Conservation (phyloP, 2,113 vertebrate genomes). For the Cochlearius cochlearius region DNA sequence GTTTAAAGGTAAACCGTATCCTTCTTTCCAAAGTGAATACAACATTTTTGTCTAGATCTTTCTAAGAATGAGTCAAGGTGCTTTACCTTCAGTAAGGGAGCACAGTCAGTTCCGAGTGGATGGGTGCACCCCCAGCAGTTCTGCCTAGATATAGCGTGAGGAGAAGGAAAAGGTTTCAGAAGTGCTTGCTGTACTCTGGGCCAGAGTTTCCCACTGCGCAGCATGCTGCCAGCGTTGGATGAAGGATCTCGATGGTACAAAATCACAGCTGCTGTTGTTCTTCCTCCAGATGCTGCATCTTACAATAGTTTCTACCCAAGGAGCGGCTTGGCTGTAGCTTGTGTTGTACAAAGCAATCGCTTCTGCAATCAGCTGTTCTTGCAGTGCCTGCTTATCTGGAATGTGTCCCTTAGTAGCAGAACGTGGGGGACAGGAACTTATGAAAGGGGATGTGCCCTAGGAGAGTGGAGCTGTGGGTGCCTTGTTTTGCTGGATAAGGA, state of each 20-base stretch:
- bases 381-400: not conserved
- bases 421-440: not conserved
- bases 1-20: not conserved
- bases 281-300: not conserved
- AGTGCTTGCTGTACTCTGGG: not conserved
- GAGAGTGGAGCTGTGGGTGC: not conserved
- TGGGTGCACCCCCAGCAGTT: not conserved
- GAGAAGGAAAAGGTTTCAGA: not conserved
- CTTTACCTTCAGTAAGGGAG: not conserved
- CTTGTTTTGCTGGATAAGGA: not conserved
- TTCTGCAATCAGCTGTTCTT: not conserved
- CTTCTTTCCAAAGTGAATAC: not conserved
- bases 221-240: not conserved
- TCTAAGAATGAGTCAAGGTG: not conserved
- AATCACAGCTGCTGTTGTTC: not conserved
- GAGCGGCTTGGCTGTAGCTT: not conserved
- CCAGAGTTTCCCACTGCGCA: rapidly evolving
- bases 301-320: not conserved
- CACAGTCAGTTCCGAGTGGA: not conserved
- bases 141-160: not conserved
- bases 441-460: not conserved
- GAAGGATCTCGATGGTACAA: not conserved
- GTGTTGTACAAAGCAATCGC: not conserved
- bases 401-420: not conserved
- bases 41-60: not conserved